Evolutionary conservation across 2,888 invertebrate species (phyloP).

Genomic region (Chrysomela aeneicollis): DNA sequence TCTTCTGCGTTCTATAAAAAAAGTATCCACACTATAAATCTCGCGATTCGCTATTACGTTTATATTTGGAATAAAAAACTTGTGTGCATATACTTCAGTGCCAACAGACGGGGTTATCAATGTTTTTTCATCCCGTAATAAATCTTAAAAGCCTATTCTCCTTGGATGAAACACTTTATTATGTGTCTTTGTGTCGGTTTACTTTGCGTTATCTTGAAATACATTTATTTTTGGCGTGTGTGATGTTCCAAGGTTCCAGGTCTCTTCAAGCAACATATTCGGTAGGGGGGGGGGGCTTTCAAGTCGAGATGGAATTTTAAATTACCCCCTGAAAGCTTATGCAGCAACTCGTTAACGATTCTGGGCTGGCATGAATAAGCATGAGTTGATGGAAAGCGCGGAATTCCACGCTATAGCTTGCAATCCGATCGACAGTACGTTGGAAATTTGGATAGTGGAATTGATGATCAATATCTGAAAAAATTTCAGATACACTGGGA

Average conservation of each 20-base stretch:
- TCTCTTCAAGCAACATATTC: slow-evolving; percentile 23
- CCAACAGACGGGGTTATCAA: not conserved
- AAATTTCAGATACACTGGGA: no score
- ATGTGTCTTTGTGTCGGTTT: slow-evolving; percentile 13
- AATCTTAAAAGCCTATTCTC: slow-evolving; percentile 10
- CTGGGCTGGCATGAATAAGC: not conserved
- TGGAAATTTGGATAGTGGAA: no score
- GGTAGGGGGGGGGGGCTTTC: slow-evolving; percentile 17
- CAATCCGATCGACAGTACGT: no score
- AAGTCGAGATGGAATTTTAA: slow-evolving; percentile 29
- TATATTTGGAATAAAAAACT: no score
- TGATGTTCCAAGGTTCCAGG: slow-evolving; percentile 22
- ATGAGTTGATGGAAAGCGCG: not conserved
- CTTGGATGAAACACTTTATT: slow-evolving; percentile 19
- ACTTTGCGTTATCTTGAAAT: slow-evolving; percentile 20
- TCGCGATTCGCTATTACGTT: no score
- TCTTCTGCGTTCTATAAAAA: no score
- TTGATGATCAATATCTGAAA: no score
- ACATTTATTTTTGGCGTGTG: slow-evolving; percentile 14
- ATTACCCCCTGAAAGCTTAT: slow-evolving; percentile 19
- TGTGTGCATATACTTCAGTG: no score
- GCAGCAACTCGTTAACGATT: not conserved
- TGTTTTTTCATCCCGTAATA: not conserved
- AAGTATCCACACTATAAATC: no score
- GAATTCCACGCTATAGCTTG: no score